These are phyloP conservation scores for Hoplostethus mediterraneus DNA, from an alignment of 2,797 vertebrate species.

Conservation along the genomic window DNA sequence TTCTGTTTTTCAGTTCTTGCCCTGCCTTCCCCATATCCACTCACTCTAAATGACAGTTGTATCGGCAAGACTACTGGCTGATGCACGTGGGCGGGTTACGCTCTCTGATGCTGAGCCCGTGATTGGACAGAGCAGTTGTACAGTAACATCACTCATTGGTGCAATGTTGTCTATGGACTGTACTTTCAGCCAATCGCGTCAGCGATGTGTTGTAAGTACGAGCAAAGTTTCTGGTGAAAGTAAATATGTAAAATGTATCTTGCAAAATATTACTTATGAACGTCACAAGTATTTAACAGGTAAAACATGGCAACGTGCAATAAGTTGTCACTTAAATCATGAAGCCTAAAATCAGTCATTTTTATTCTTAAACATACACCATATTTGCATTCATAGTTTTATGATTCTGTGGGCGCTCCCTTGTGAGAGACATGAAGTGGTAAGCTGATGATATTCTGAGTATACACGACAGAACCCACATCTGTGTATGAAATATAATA, in stretches of 20 bases:
- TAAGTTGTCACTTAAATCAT: neutral
- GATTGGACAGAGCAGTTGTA: conserved; percentile 64
- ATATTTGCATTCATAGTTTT: conserved; percentile 2
- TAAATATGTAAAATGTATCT: neutral
- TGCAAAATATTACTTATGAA: neutral
- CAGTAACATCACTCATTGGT: conserved; percentile 71
- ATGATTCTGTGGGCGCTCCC: conserved; percentile 49
- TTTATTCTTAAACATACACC: conserved; percentile 5
- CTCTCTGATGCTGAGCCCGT: neutral
- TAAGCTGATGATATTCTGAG: neutral
- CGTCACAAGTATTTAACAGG: neutral
- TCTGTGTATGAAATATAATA: conserved; percentile 44
- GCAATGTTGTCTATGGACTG: neutral
- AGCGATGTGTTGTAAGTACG: conserved; percentile 3
- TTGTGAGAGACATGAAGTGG: conserved; percentile 35
- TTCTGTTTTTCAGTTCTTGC: conserved; percentile 30
- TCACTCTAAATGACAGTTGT: conserved; percentile 80
- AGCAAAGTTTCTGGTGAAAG: conserved; percentile 10
- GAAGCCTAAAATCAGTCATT: neutral
- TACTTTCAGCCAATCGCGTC: conserved; percentile 62
- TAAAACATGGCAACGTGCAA: neutral
- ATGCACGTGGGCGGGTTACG: conserved; percentile 63
- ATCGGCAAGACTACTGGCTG: conserved; percentile 68
- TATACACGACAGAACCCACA: conserved; percentile 42
- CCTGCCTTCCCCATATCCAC: conserved; percentile 65